phyloP scores from a whole-genome alignment of 2,113 vertebrate genomes.

The Cygnus buccinator region DNA sequence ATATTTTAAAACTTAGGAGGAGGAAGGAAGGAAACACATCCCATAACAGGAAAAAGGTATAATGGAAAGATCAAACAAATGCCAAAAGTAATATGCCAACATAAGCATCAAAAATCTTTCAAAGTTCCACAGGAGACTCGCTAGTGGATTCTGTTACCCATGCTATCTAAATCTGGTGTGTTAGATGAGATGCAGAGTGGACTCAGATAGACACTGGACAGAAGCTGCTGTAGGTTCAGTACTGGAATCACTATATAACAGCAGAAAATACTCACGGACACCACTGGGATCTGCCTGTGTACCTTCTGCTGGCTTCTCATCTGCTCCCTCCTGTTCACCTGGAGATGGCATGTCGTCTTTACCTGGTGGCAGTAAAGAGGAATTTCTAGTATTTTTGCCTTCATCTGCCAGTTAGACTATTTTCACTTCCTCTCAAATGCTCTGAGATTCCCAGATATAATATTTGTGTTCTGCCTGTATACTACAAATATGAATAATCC shows the following conservation, averaged over 20 bases:
- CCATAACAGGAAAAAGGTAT: not conserved
- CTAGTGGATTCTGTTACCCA: not conserved
- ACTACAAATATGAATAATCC: not conserved
- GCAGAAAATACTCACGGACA: not conserved
- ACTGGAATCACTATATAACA: accelerated
- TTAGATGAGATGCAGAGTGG: not conserved
- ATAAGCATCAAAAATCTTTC: not conserved
- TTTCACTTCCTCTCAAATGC: not conserved
- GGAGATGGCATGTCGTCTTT: not conserved
- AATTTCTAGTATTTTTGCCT: not conserved
- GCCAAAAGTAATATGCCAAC: not conserved
- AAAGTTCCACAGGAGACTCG: not conserved
- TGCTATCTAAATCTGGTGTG: not conserved
- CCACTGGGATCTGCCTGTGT: not conserved
- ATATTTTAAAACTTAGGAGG: not conserved
- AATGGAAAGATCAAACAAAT: not conserved
- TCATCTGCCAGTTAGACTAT: not conserved
- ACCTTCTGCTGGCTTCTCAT: not conserved
- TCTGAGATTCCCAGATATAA: not conserved
- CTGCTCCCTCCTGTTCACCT: not conserved
- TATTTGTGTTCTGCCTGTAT: not conserved
- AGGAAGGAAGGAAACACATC: not conserved
- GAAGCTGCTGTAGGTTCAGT: not conserved
- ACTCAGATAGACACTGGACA: not conserved
- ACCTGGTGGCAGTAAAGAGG: not conserved